phyloP scores from a whole-genome alignment of 2,888 invertebrate genomes.

The Pachydiplax longipennis region DNA sequence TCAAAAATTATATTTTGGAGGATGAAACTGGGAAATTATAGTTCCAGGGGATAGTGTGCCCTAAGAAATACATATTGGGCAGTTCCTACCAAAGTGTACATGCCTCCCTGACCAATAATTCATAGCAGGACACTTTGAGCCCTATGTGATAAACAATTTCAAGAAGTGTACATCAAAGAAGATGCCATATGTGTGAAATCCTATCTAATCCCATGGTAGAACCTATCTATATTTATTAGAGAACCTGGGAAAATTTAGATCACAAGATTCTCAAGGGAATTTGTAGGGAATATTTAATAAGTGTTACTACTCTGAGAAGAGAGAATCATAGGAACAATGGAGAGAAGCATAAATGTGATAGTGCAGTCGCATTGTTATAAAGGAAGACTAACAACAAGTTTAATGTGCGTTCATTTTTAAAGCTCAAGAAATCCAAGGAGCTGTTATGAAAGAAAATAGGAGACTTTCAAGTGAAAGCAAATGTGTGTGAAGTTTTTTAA shows the following conservation, averaged over 20 bases:
- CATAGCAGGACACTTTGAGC: conserved; percentile 13
- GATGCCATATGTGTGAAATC: neutral
- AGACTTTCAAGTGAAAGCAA: neutral
- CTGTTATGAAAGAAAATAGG: neutral
- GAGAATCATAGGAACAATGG: neutral
- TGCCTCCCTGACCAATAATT: conserved; percentile 21
- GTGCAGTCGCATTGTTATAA: conserved; percentile 18
- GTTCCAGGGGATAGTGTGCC: neutral
- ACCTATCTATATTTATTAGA: neutral
- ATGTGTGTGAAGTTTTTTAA: neutral
- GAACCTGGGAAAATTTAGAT: neutral
- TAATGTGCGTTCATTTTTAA: neutral
- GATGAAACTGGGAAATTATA: neutral
- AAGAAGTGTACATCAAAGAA: neutral
- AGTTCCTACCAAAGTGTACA: neutral
- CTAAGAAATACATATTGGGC: neutral
- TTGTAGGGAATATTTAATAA: neutral
- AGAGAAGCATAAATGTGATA: conserved; percentile 21
- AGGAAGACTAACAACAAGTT: neutral
- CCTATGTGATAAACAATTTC: conserved; percentile 26
- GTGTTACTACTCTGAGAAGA: neutral
- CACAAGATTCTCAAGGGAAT: neutral
- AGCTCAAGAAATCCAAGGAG: conserved; percentile 4
- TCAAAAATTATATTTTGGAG: conserved; percentile 1
- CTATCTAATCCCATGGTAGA: neutral